Conservation (phyloP, 2,113 vertebrate genomes). For the Carollia perspicillata region DNA sequence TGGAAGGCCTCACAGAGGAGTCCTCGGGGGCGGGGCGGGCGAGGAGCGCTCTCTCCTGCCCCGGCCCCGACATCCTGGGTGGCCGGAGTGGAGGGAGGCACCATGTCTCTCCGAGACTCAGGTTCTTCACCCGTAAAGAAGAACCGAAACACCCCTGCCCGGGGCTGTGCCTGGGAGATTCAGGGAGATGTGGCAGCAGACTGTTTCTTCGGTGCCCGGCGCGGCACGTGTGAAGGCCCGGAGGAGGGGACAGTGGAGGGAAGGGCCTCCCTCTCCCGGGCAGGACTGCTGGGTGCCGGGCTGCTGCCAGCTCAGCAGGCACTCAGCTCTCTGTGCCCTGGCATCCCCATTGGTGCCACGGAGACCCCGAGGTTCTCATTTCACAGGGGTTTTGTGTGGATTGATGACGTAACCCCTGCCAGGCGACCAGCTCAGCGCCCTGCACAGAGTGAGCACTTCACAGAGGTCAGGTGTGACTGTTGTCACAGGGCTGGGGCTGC, state of each 20-base stretch:
- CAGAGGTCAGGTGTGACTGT: background rate
- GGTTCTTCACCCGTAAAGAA: background rate
- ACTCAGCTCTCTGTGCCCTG: background rate
- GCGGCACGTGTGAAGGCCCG: background rate
- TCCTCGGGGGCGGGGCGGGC: background rate
- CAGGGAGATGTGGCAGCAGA: background rate
- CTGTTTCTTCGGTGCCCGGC: background rate
- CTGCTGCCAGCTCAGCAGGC: background rate
- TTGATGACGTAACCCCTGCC: background rate
- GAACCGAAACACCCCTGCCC: background rate
- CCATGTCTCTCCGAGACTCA: background rate
- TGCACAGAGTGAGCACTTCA: fast-evolving
- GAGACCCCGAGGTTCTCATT: background rate
- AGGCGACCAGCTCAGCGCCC: background rate
- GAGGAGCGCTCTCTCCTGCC: background rate
- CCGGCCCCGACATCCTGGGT: background rate
- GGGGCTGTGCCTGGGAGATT: background rate
- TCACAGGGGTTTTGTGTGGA: background rate
- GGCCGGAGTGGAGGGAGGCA: background rate
- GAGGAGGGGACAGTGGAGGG: background rate
- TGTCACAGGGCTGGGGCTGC: background rate
- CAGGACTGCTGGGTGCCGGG: background rate
- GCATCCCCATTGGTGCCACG: background rate
- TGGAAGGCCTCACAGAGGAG: constrained; percentile 31
- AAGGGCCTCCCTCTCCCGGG: background rate